These are phyloP conservation scores for Saxidomus purpurata DNA, from an alignment of 1,140 invertebrate genomes.

Conservation along the genomic window DNA sequence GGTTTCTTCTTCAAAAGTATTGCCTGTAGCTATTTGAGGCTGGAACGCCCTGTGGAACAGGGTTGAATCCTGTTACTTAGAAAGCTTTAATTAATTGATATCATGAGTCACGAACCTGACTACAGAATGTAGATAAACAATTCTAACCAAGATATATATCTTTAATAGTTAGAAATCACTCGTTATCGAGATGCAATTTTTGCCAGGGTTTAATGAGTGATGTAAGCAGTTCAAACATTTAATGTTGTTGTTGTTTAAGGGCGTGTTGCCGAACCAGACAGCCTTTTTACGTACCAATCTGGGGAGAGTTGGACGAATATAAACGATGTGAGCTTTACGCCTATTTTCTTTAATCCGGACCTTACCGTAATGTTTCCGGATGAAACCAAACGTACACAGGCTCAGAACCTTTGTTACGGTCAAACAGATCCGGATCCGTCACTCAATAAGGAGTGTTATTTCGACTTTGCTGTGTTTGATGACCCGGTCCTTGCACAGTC, in stretches of 20 bases:
- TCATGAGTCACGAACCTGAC: too few species aligned
- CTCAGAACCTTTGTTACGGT: constrained; percentile 66
- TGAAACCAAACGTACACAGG: constrained; percentile 34
- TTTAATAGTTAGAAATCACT: too few species aligned
- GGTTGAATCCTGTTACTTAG: too few species aligned
- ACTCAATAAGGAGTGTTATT: constrained; percentile 70
- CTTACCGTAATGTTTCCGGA: constrained; percentile 72
- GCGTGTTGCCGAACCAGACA: constrained; percentile 21
- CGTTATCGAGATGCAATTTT: too few species aligned
- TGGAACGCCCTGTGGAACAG: too few species aligned
- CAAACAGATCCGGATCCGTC: constrained; percentile 62
- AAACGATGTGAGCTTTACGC: constrained; percentile 61
- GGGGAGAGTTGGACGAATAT: constrained; percentile 40
- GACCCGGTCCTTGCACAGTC: constrained; percentile 53
- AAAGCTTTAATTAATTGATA: too few species aligned
- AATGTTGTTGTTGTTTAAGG: constrained; percentile 18
- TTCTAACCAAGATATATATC: too few species aligned
- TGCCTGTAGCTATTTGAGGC: too few species aligned
- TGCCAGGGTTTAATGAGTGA: too few species aligned
- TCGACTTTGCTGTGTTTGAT: constrained; percentile 70
- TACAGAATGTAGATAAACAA: too few species aligned
- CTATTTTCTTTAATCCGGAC: constrained; percentile 73
- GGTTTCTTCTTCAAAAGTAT: too few species aligned
- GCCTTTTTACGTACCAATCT: constrained; percentile 61
- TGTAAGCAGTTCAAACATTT: too few species aligned